Evolutionary conservation across 1,140 invertebrate species (phyloP).

Genomic region (Spodoptera frugiperda): DNA sequence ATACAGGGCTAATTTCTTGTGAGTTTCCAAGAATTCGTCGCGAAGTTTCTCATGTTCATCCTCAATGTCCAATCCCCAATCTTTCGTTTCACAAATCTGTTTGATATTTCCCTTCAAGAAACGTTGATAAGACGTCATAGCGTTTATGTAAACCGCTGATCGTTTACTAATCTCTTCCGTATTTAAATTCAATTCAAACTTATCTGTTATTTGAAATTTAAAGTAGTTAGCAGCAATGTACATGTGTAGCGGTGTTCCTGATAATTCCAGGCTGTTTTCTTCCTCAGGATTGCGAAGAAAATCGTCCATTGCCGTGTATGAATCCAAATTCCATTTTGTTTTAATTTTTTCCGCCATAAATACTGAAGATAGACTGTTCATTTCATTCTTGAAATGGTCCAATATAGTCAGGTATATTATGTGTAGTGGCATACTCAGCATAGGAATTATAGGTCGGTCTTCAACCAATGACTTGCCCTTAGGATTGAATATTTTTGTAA

Average conservation of each 20-base stretch:
- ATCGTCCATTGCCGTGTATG: constrained; percentile 6
- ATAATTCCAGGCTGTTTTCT: constrained; percentile 22
- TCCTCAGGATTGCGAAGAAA: constrained; percentile 19
- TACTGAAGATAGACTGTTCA: constrained; percentile 21
- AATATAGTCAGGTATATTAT: constrained; percentile 40
- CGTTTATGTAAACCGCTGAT: constrained; percentile 40
- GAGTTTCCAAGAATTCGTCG: constrained; percentile 34
- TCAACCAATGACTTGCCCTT: neutral
- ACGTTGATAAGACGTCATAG: constrained; percentile 23
- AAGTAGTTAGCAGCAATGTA: constrained; percentile 55
- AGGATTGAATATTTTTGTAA: constrained; percentile 25
- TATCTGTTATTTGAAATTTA: constrained; percentile 45
- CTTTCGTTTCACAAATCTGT: constrained; percentile 17
- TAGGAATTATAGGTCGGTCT: constrained; percentile 30
- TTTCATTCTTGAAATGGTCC: constrained; percentile 49
- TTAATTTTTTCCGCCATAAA: constrained; percentile 41
- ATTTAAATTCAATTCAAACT: constrained; percentile 35
- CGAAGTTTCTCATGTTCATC: constrained; percentile 9
- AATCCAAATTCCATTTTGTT: constrained; percentile 8
- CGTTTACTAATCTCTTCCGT: constrained; percentile 20
- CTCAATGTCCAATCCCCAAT: neutral
- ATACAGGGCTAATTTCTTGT: constrained; percentile 50
- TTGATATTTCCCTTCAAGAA: constrained; percentile 45
- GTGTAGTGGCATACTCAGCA: constrained; percentile 49
- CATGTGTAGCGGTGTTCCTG: constrained; percentile 51